Evolutionary conservation across 1,140 invertebrate genomes (phyloP).

Genomic region (Parapsyche elsis): DNA sequence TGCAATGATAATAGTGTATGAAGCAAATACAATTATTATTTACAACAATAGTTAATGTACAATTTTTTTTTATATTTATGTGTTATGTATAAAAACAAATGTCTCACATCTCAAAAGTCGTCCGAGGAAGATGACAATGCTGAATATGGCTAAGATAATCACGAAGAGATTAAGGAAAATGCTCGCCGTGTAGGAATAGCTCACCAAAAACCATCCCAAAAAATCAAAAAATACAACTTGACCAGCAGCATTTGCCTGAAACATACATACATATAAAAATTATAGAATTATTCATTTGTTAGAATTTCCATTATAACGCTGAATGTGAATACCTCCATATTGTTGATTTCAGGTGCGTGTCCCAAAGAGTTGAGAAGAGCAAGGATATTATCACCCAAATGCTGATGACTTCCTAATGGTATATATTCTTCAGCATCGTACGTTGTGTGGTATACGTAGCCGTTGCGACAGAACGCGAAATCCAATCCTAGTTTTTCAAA

Average conservation of each 20-base stretch:
- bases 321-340: conserved; percentile 54
- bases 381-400: conserved; percentile 73
- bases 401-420: conserved; percentile 74
- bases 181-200: conserved; percentile 57
- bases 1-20: neutral
- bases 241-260: conserved; percentile 31
- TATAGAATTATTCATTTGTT: neutral
- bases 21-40: neutral
- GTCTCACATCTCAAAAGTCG: conserved; percentile 47
- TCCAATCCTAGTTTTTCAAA: conserved; percentile 72
- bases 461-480: conserved; percentile 80
- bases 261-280: neutral
- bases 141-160: conserved; percentile 44
- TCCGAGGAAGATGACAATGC: conserved; percentile 46
- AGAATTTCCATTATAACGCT: neutral
- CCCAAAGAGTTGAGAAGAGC: conserved; percentile 67
- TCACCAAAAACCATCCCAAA: conserved; percentile 60
- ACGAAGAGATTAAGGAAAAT: conserved; percentile 57
- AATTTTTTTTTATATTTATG: neutral
- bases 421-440: conserved; percentile 76
- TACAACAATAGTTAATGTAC: neutral
- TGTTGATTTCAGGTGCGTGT: conserved; percentile 62
- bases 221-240: conserved; percentile 62
- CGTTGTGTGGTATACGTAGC: conserved; percentile 83
- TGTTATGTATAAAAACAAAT: neutral